Percentiles rank a stretch among this genome's conserved stretches.
Evolutionary conservation across 1,140 invertebrate genomes (phyloP).

Genomic region (Pachypsylla venusta): DNA sequence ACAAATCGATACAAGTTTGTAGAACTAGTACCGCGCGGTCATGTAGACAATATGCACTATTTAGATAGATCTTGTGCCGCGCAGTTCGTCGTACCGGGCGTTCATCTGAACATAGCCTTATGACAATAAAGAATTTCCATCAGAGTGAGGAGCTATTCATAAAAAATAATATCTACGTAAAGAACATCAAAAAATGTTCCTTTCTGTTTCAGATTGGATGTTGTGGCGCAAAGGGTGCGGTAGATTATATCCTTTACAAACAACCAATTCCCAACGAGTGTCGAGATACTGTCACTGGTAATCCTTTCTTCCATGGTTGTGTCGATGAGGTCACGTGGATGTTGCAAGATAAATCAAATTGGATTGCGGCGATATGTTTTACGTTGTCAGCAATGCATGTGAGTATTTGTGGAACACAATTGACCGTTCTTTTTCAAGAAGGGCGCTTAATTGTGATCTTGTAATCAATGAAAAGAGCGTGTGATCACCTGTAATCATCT

Average conservation of each 20-base stretch:
- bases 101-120: too few relatives aligned
- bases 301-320: slow-evolving; percentile 73
- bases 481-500: too few relatives aligned
- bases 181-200: slow-evolving; percentile 13
- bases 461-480: too few relatives aligned
- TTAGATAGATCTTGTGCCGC: too few relatives aligned
- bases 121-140: too few relatives aligned
- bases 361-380: slow-evolving; percentile 64
- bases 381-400: slow-evolving; percentile 55
- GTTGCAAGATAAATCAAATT: slow-evolving; percentile 61
- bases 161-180: not conserved
- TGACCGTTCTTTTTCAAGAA: too few relatives aligned
- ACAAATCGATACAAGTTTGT: too few relatives aligned
- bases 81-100: too few relatives aligned
- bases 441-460: too few relatives aligned
- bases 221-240: slow-evolving; percentile 65
- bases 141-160: not conserved
- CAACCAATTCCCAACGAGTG: slow-evolving; percentile 67
- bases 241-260: slow-evolving; percentile 55
- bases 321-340: slow-evolving; percentile 72
- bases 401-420: slow-evolving; percentile 34
- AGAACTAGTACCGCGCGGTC: too few relatives aligned
- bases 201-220: slow-evolving; percentile 52
- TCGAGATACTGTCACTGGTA: slow-evolving; percentile 70
- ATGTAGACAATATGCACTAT: too few relatives aligned